A percentile compares a stretch with the other conserved stretches of the same genome.
Evolutionary conservation across 2,113 vertebrate species (phyloP).

Genomic region (Dromaius novaehollandiae): DNA sequence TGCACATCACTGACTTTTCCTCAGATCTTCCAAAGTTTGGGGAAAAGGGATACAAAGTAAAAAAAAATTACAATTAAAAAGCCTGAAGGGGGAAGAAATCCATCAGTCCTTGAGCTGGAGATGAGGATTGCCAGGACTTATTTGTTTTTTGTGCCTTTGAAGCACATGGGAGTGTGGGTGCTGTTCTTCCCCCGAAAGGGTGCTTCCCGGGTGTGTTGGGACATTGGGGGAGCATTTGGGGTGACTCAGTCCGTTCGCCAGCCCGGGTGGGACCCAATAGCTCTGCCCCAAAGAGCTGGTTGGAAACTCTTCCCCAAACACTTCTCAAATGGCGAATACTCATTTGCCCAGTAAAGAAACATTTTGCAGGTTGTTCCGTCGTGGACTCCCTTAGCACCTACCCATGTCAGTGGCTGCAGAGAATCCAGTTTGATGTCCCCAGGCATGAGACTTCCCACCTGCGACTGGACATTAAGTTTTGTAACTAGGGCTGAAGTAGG

Average conservation of each 20-base stretch:
- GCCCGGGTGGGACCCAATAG: not conserved
- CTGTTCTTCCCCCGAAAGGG: not conserved
- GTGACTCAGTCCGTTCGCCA: not conserved
- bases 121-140: not conserved
- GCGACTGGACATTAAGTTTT: not conserved
- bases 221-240: accelerated
- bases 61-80: not conserved
- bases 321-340: not conserved
- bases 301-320: not conserved
- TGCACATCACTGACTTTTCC: not conserved
- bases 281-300: not conserved
- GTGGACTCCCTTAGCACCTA: not conserved
- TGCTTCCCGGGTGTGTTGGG: not conserved
- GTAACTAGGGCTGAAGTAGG: not conserved
- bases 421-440: not conserved
- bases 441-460: not conserved
- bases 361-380: not conserved
- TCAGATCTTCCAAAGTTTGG: not conserved
- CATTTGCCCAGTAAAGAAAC: not conserved
- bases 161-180: not conserved
- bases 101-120: not conserved
- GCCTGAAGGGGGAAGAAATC: not conserved
- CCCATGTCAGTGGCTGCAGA: not conserved
- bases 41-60: not conserved
- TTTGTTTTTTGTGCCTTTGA: not conserved